Evolutionary conservation across 2,888 invertebrate species (phyloP).

Genomic region (Drosophila picticornis): DNA sequence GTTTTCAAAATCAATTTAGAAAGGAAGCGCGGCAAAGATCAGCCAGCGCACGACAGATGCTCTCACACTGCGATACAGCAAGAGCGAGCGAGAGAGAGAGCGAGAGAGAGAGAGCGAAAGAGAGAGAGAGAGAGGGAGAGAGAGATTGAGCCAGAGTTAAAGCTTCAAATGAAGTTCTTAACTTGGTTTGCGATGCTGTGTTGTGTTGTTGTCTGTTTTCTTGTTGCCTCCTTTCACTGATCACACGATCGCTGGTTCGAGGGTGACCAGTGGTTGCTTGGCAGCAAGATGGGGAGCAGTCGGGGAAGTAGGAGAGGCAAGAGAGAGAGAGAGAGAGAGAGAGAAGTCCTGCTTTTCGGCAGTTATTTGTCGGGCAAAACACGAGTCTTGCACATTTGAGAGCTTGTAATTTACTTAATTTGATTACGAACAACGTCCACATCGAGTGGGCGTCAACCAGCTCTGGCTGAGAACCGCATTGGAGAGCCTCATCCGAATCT

Average conservation of each 20-base stretch:
- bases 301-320: background rate
- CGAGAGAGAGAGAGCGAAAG: background rate
- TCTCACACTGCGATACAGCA: conserved; percentile 8
- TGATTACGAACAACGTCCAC: conserved; percentile 70
- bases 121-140: background rate
- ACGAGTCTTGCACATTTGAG: conserved; percentile 81
- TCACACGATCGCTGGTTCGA: conserved; percentile 48
- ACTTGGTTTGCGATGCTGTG: conserved; percentile 37
- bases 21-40: conserved; percentile 81
- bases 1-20: conserved; percentile 81
- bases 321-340: background rate
- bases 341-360: conserved; percentile 64
- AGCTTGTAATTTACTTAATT: conserved; percentile 81
- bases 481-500: conserved; percentile 10
- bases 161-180: conserved; percentile 76
- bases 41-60: conserved; percentile 68
- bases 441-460: conserved; percentile 43
- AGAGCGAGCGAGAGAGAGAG: background rate
- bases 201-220: conserved; percentile 20
- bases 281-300: background rate
- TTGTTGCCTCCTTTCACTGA: conserved; percentile 39
- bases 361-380: conserved; percentile 76
- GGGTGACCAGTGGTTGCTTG: background rate
- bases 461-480: background rate
- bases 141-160: conserved; percentile 3